phyloP scores from a whole-genome alignment of 2,113 vertebrate species.

The Vireo altiloquus region DNA sequence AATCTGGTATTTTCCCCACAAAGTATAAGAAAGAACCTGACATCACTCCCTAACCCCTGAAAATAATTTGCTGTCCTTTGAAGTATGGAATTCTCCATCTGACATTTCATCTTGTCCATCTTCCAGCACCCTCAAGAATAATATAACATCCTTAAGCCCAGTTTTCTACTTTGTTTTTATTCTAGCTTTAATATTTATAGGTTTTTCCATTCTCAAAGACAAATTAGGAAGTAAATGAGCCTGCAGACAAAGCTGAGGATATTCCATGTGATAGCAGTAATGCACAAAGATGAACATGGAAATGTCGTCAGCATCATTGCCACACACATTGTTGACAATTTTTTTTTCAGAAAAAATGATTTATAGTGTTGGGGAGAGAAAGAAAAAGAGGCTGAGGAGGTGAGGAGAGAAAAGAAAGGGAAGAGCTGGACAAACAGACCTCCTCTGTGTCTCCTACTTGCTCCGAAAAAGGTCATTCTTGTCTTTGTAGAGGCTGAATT shows the following conservation, averaged over 20 bases:
- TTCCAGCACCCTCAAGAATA: neutral
- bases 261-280: neutral
- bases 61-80: neutral
- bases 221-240: constrained; percentile 1
- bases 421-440: neutral
- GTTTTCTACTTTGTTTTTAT: neutral
- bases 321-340: neutral
- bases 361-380: neutral
- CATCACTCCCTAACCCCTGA: neutral
- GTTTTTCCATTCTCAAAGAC: neutral
- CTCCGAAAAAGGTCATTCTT: neutral
- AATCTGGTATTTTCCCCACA: neutral
- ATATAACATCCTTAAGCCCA: neutral
- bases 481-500: neutral
- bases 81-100: neutral
- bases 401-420: neutral
- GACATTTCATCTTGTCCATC: neutral
- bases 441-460: neutral
- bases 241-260: neutral
- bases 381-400: neutral
- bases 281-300: neutral
- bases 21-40: neutral
- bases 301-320: neutral
- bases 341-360: neutral
- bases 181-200: neutral